Evolutionary conservation across 2,888 invertebrate genomes (phyloP).

Genomic region (Cistogaster globosa): DNA sequence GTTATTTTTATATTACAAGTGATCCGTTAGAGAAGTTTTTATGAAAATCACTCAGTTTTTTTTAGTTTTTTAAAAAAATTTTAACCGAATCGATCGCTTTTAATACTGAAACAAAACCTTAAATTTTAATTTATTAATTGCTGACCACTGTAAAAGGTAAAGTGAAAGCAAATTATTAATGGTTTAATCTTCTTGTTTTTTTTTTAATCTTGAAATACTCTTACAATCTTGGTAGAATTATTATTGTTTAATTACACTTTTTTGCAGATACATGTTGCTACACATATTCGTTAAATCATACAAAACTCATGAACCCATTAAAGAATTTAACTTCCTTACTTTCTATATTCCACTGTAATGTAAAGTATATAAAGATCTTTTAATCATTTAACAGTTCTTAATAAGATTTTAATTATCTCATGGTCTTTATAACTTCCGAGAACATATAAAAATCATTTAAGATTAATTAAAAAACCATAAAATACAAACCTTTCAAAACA

Average conservation of each 20-base stretch:
- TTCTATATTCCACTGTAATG: constrained; percentile 21
- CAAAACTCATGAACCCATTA: not conserved
- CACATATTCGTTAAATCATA: not conserved
- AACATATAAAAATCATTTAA: constrained; percentile 62
- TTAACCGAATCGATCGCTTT: too few species aligned
- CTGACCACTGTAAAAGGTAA: too few species aligned
- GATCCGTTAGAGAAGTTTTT: too few species aligned
- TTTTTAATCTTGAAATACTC: too few species aligned
- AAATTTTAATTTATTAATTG: too few species aligned
- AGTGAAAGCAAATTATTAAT: too few species aligned
- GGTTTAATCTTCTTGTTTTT: too few species aligned
- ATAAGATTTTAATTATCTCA: constrained; percentile 56
- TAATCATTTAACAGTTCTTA: constrained; percentile 31
- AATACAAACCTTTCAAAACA: constrained; percentile 64
- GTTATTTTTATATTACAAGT: too few species aligned
- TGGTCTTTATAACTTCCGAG: constrained; percentile 43
- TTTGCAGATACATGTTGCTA: not conserved
- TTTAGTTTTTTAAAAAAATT: too few species aligned
- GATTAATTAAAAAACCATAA: constrained; percentile 67
- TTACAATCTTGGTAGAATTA: too few species aligned
- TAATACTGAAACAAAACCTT: too few species aligned
- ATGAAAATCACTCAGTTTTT: too few species aligned
- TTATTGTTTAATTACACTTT: not conserved
- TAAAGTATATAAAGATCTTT: constrained; percentile 13
- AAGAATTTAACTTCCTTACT: not conserved